A percentile compares a stretch with the other conserved stretches of the same genome.
Evolutionary conservation across 2,797 vertebrate genomes (phyloP).

Genomic region (Hyperoplus lanceolatus): DNA sequence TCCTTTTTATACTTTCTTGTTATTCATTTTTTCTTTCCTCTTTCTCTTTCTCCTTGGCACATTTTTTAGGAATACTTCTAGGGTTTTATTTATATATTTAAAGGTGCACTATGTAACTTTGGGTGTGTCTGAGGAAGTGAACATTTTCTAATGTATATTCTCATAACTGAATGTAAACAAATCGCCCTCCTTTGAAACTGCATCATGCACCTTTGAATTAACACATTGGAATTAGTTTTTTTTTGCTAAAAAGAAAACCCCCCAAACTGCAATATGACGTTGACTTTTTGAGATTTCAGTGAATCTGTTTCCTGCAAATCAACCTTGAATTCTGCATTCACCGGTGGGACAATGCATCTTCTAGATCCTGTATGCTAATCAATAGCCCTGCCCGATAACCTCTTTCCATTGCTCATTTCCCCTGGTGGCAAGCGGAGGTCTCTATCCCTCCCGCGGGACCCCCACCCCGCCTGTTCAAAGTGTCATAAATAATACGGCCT

Average conservation of each 20-base stretch:
- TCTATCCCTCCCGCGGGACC: conserved; percentile 82
- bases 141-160: no score
- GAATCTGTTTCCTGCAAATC: background rate
- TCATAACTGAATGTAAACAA: no score
- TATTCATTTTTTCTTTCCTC: background rate
- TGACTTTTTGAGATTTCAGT: background rate
- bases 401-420: conserved; percentile 91
- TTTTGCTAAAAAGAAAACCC: background rate
- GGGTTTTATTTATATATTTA: background rate
- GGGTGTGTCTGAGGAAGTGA: no score
- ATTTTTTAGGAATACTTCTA: background rate
- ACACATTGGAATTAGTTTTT: background rate
- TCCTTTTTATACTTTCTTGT: background rate
- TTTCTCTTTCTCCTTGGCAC: background rate
- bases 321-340: background rate
- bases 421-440: conserved; percentile 87
- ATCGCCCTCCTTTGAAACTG: no score
- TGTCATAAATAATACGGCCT: conserved; percentile 92
- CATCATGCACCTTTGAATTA: no score
- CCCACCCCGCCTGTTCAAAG: conserved; percentile 82
- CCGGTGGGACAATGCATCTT: conserved; percentile 58
- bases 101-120: background rate
- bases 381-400: conserved; percentile 91
- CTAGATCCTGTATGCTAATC: conserved; percentile 84
- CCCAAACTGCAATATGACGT: background rate